Conservation (phyloP, 2,797 vertebrate genomes). For the Gila robusta region DNA sequence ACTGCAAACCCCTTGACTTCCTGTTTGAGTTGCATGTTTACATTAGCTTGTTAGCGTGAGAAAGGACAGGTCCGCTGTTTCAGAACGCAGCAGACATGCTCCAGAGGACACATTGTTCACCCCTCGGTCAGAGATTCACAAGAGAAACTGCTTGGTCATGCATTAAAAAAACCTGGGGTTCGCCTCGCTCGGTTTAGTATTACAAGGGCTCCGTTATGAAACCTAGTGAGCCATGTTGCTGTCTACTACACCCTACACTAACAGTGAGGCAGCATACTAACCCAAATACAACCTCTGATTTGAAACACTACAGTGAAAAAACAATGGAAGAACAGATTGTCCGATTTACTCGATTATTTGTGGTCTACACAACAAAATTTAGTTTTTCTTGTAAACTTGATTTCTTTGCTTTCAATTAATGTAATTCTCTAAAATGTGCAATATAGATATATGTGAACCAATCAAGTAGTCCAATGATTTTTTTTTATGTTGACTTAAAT, state of each 20-base stretch:
- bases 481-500: not conserved
- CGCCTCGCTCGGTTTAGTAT: not conserved
- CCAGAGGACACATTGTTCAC: conserved; percentile 53
- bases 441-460: not conserved
- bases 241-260: not conserved
- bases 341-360: not conserved
- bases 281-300: not conserved
- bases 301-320: not conserved
- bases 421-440: not conserved
- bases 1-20: conserved; percentile 47
- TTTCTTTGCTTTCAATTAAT: not conserved
- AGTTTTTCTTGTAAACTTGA: not conserved
- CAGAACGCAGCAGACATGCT: conserved; percentile 48
- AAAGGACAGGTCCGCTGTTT: conserved; percentile 52
- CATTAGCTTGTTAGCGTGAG: conserved; percentile 61
- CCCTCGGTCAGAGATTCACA: conserved; percentile 31
- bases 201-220: not conserved
- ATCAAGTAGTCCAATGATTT: not conserved
- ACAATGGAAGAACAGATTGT: too few species aligned
- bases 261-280: not conserved
- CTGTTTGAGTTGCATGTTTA: conserved; percentile 61
- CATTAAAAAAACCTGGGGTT: conserved; percentile 11
- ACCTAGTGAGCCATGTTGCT: not conserved
- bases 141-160: conserved; percentile 35
- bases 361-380: not conserved